phyloP scores from a whole-genome alignment of 23 tunicate species.

The Halocynthia aurantium region DNA sequence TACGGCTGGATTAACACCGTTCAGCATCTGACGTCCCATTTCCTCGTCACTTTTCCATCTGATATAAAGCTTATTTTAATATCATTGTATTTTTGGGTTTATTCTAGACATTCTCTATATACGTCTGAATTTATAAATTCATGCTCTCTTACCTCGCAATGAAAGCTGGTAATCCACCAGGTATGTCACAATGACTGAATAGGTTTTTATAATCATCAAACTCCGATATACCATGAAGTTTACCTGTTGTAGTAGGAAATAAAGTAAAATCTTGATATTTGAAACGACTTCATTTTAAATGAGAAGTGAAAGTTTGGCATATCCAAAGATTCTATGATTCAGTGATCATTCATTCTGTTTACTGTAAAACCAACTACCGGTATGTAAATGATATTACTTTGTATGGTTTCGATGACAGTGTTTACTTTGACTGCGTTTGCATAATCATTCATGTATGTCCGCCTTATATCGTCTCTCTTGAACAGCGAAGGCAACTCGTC shows the following conservation, averaged over 20 bases:
- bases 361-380: too few species aligned
- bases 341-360: too few species aligned
- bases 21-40: constrained; percentile 34
- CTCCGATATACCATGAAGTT: not conserved
- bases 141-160: constrained; percentile 4
- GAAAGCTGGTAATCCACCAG: constrained; percentile 4
- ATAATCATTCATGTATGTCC: not conserved
- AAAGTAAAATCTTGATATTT: too few species aligned
- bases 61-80: not conserved
- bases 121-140: not conserved
- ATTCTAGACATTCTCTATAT: not conserved
- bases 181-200: not conserved
- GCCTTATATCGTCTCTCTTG: constrained; percentile 16
- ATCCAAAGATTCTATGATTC: too few species aligned
- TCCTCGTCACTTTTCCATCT: constrained; percentile 39
- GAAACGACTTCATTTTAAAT: too few species aligned
- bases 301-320: too few species aligned
- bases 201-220: constrained; percentile 13
- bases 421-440: constrained; percentile 8
- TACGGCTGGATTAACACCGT: constrained; percentile 20
- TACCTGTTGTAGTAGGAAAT: not conserved
- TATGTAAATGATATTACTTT: constrained; percentile 1
- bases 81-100: not conserved
- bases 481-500: constrained; percentile 27
- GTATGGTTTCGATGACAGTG: constrained; percentile 2